Evolutionary conservation across 2,797 vertebrate species (phyloP).

Genomic region (Arremon brunneinucha): DNA sequence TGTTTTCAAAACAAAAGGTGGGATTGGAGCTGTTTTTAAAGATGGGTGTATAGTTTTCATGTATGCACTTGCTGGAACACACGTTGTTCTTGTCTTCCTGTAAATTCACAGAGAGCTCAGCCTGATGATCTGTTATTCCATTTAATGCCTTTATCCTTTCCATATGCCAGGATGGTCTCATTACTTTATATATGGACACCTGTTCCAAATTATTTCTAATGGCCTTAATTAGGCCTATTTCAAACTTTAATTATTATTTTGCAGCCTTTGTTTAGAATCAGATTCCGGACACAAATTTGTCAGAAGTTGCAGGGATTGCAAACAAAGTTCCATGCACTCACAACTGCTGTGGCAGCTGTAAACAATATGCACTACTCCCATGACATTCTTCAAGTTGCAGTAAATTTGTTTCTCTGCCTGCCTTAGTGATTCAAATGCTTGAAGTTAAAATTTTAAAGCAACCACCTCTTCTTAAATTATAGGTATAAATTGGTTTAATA

Average conservation of each 20-base stretch:
- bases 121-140: background rate
- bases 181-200: background rate
- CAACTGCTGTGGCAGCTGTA: background rate
- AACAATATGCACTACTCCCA: background rate
- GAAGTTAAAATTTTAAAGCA: slow-evolving; percentile 10
- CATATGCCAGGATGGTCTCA: background rate
- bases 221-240: background rate
- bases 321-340: background rate
- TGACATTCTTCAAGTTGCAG: background rate
- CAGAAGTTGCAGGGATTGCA: background rate
- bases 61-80: background rate
- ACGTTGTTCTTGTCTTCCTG: background rate
- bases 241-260: background rate
- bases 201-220: background rate
- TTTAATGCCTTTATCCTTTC: background rate
- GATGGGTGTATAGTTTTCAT: background rate
- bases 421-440: background rate
- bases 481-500: background rate
- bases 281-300: background rate
- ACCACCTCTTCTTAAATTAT: background rate
- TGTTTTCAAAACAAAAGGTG: background rate
- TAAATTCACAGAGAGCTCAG: background rate
- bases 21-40: background rate
- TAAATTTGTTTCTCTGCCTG: background rate
- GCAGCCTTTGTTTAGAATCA: background rate